Evolutionary conservation across 1,140 invertebrate species (phyloP).

Genomic region (Triops cancriformis): DNA sequence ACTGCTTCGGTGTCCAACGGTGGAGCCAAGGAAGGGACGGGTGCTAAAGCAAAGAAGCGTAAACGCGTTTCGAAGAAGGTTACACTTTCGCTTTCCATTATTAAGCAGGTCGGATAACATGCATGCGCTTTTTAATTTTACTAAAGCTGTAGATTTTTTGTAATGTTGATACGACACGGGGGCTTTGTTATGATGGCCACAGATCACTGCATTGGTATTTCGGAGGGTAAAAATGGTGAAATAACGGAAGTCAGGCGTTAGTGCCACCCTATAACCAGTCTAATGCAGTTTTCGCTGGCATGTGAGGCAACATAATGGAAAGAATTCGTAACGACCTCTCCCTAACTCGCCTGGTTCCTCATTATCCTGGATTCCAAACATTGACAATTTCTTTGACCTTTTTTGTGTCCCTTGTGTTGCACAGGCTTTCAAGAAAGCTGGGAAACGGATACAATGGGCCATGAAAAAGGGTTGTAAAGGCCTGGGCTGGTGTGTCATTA

Average conservation of each 20-base stretch:
- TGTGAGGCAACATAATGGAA: not conserved
- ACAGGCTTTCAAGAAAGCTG: conserved; percentile 20
- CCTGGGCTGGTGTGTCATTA: conserved; percentile 19
- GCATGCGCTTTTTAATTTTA: no score
- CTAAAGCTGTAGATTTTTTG: not conserved
- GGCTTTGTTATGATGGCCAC: not conserved
- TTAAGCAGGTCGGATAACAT: no score
- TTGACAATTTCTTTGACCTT: not conserved
- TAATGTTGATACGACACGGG: not conserved
- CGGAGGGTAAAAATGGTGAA: not conserved
- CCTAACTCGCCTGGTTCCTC: not conserved
- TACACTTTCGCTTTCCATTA: not conserved
- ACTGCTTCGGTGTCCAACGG: not conserved
- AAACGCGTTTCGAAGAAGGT: not conserved
- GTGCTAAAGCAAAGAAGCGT: not conserved
- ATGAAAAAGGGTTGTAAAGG: conserved; percentile 22
- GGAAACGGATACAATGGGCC: conserved; percentile 17
- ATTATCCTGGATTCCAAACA: not conserved
- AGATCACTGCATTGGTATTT: conserved; percentile 2
- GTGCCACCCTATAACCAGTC: not conserved
- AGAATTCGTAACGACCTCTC: not conserved
- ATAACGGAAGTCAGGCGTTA: not conserved
- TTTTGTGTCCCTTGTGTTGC: conserved; percentile 14
- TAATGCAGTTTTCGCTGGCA: not conserved
- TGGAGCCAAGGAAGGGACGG: not conserved